These are phyloP conservation scores for Thereva unica DNA, from an alignment of 2,888 invertebrate genomes.

Conservation along the genomic window DNA sequence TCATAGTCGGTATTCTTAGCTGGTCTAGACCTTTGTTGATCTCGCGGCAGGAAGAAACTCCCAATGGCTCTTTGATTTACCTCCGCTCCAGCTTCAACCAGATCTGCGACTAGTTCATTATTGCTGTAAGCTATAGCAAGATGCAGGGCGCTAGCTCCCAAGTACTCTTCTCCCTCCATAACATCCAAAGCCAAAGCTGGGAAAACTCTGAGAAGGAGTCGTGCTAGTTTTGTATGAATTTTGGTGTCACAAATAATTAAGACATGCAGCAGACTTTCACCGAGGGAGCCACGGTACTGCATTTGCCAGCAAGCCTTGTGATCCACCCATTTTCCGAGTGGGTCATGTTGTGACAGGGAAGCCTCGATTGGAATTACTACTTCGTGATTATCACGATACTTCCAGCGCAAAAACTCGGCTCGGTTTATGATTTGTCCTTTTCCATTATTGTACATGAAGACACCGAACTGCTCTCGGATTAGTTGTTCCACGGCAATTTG, in stretches of 20 bases:
- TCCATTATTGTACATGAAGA: slow-evolving; percentile 86
- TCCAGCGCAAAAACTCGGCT: slow-evolving; percentile 88
- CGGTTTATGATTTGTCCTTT: slow-evolving; percentile 83
- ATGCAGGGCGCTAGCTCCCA: slow-evolving; percentile 93
- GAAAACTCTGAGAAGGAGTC: slow-evolving; percentile 87
- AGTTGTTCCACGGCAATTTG: slow-evolving; percentile 81
- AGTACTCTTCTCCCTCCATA: slow-evolving; percentile 96
- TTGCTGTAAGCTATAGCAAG: slow-evolving; percentile 96
- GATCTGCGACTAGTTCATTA: slow-evolving; percentile 89
- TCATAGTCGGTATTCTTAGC: slow-evolving; percentile 89
- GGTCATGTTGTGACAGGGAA: slow-evolving; percentile 81
- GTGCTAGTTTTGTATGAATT: slow-evolving; percentile 71
- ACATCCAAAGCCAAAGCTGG: slow-evolving; percentile 90
- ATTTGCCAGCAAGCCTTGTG: slow-evolving; percentile 98
- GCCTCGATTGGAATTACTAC: slow-evolving; percentile 86
- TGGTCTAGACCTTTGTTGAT: slow-evolving; percentile 82
- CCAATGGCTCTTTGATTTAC: slow-evolving; percentile 93
- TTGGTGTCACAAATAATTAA: slow-evolving; percentile 93
- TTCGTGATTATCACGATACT: slow-evolving; percentile 82
- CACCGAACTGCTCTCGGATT: slow-evolving; percentile 82
- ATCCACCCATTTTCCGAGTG: slow-evolving; percentile 84
- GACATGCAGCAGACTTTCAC: slow-evolving; percentile 93
- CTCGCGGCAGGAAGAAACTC: slow-evolving; percentile 93
- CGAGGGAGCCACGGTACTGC: slow-evolving; percentile 92
- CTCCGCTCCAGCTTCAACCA: slow-evolving; percentile 90